Evolutionary conservation across 2,797 vertebrate genomes (phyloP), one percentile per base, ranked within the genome.

Genomic region (Pristis pectinata): DNA sequence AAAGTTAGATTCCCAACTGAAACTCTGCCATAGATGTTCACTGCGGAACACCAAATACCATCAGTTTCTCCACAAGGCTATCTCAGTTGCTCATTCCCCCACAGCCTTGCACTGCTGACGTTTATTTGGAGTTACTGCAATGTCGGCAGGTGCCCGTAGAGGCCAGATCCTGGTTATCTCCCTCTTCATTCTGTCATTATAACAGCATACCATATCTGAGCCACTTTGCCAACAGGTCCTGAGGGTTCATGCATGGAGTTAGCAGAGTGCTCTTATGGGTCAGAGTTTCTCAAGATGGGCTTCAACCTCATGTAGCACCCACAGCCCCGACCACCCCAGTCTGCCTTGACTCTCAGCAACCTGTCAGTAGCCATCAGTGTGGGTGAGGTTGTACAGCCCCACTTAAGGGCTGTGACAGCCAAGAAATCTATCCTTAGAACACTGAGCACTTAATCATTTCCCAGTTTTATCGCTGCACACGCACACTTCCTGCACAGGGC

Each of bases 361-460:
- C 92, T 72, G 67, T 72, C 92, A 74, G 41, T 44, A 24, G 27
- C 92, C 30, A 34, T 76, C 92, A 19, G 67, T 61, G 92, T 49
- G 44, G 13, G n/a, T 76, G 72, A 94, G 27, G 30, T 92, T 74
- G 22, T 70, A 94, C 92, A 74, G 67, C 13, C 44, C 41, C 67
- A 93, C 41, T 49, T 11, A 6, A 74, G 13, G 61, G 61, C n/a
- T n/a, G 61, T 27, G n/a, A 67, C 61, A 67, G 61, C 19, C 87
- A 17, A 91, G n/a, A 61, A 91, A 37, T 67, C 61, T 91, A 91
- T 91, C 87, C 87, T 91, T 91, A 41, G 61, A 67, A 91, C 87
- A 91, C 34, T 67, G 87, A 91, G 87, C 59, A 91, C 87, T 91
- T 91, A 91, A 91, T 91, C 61, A 41, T 67, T 41, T 91, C 61